A percentile compares a stretch with the other conserved stretches of the same genome.
Evolutionary conservation across 2,888 invertebrate species (phyloP).

Genomic region (Aporophyla nigra): DNA sequence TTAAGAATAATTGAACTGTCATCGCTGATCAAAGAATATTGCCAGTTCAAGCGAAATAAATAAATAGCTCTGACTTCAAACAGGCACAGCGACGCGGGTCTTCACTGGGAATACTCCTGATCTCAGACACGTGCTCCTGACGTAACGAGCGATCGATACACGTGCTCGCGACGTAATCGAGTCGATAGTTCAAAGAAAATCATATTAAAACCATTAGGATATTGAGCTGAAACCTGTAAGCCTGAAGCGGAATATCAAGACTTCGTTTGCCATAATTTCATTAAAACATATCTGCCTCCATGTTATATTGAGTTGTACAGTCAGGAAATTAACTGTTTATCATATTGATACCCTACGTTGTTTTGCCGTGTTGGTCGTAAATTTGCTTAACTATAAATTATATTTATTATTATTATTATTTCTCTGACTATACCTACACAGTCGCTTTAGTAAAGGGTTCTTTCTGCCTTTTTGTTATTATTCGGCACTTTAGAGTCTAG

Average conservation of each 20-base stretch:
- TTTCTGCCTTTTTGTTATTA: no score
- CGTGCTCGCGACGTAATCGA: neutral
- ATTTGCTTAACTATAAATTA: no score
- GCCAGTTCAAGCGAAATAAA: neutral
- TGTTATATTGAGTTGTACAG: no score
- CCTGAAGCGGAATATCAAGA: neutral
- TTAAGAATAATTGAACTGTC: constrained; percentile 19
- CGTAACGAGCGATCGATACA: constrained; percentile 19
- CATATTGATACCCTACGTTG: no score
- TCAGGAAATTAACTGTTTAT: no score
- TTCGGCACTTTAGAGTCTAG: no score
- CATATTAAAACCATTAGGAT: constrained; percentile 9
- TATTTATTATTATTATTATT: no score
- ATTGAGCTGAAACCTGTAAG: neutral
- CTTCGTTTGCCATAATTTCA: no score
- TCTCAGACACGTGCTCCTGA: neutral
- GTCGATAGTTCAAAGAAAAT: constrained; percentile 12
- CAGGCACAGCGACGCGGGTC: neutral
- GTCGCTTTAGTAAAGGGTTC: no score
- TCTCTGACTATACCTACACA: no score
- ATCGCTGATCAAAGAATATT: constrained; percentile 39
- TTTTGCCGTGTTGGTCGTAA: no score
- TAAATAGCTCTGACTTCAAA: constrained; percentile 37
- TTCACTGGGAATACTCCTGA: neutral
- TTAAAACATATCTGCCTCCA: no score